These are phyloP conservation scores for Acrobasis repandana DNA, from an alignment of 2,888 invertebrate species.

Conservation along the genomic window DNA sequence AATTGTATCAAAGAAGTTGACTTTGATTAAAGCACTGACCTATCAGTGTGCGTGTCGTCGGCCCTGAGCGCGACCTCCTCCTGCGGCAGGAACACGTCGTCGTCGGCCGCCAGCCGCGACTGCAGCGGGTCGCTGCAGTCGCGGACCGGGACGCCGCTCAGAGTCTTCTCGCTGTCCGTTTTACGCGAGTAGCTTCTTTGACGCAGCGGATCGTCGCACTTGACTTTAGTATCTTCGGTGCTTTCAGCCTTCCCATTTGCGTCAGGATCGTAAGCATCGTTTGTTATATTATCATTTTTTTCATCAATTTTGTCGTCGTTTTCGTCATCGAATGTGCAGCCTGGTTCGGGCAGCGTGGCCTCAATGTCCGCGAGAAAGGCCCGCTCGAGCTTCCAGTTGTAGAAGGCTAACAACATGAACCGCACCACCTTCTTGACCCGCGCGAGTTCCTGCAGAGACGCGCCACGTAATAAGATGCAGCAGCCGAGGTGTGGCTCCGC, in stretches of 20 bases:
- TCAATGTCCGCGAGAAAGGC: conserved; percentile 95
- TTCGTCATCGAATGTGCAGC: conserved; percentile 64
- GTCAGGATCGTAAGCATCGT: conserved; percentile 32
- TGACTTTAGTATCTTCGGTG: too few species aligned
- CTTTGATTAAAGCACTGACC: conserved; percentile 45
- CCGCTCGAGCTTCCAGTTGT: conserved; percentile 96
- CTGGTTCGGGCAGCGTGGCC: conserved; percentile 70
- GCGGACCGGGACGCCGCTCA: conserved; percentile 82
- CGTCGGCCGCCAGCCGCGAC: conserved; percentile 71
- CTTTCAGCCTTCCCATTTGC: too few species aligned
- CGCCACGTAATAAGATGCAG: conserved; percentile 93
- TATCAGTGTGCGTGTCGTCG: conserved; percentile 69
- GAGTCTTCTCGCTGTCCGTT: conserved; percentile 64
- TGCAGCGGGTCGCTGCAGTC: conserved; percentile 94
- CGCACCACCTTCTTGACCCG: conserved; percentile 92
- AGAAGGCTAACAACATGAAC: conserved; percentile 91
- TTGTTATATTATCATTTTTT: conserved; percentile 31
- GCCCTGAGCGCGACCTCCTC: conserved; percentile 65
- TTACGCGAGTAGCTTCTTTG: conserved; percentile 57
- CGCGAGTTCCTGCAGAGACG: conserved; percentile 86
- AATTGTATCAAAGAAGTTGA: too few species aligned
- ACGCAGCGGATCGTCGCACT: conserved; percentile 48
- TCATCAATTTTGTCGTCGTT: conserved; percentile 40
- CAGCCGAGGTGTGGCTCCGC: conserved; percentile 92
- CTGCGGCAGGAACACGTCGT: conserved; percentile 74